A percentile compares a stretch with the other conserved stretches of the same genome.
Evolutionary conservation across 2,888 invertebrate genomes (phyloP).

Genomic region (Agonopterix alstromeriana): DNA sequence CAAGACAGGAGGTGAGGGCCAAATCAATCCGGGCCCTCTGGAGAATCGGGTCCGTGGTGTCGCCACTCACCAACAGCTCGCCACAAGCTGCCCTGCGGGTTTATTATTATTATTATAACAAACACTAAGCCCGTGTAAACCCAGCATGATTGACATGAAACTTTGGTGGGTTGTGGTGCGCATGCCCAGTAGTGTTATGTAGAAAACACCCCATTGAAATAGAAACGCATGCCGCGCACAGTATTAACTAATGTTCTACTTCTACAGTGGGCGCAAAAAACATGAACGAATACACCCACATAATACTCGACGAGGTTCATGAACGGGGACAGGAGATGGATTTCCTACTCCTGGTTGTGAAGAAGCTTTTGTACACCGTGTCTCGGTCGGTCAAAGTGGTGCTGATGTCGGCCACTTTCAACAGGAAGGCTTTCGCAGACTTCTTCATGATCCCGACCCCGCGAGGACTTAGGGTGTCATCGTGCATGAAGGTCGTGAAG

Average conservation of each 20-base stretch:
- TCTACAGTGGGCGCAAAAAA: slow-evolving; percentile 78
- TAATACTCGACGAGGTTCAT: slow-evolving; percentile 95
- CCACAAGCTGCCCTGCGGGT: too few relatives aligned
- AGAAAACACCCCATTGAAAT: too few relatives aligned
- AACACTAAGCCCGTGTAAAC: too few relatives aligned
- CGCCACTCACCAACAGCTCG: too few relatives aligned
- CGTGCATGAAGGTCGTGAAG: slow-evolving; percentile 62
- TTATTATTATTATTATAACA: too few relatives aligned
- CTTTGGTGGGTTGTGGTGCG: too few relatives aligned
- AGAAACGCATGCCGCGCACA: too few relatives aligned
- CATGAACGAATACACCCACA: slow-evolving; percentile 88
- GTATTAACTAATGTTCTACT: background rate
- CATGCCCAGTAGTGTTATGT: too few relatives aligned
- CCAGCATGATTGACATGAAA: too few relatives aligned
- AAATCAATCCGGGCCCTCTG: too few relatives aligned
- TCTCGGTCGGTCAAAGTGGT: slow-evolving; percentile 67
- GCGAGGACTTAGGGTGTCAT: slow-evolving; percentile 25
- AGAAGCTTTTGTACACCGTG: slow-evolving; percentile 81
- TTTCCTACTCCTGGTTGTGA: slow-evolving; percentile 88
- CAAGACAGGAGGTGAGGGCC: too few relatives aligned
- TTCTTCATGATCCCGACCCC: slow-evolving; percentile 70
- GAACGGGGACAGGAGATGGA: slow-evolving; percentile 96
- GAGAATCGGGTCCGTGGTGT: too few relatives aligned
- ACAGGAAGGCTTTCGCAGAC: slow-evolving; percentile 81
- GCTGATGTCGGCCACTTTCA: slow-evolving; percentile 96